Evolutionary conservation across 2,113 vertebrate genomes (phyloP).

Genomic region (Chlorodrepanis virens): DNA sequence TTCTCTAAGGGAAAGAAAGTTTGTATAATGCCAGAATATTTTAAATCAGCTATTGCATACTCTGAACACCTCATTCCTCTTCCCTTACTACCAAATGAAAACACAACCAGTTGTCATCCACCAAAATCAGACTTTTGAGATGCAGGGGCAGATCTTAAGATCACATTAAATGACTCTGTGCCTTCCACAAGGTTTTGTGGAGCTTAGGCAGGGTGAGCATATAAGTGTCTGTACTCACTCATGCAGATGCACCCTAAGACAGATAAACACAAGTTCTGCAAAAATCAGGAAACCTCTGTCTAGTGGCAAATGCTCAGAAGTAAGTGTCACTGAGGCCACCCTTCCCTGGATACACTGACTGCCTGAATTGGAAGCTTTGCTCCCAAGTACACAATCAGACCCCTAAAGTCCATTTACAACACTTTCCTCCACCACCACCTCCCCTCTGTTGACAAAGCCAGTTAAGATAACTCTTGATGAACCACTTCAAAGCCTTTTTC

Average conservation of each 20-base stretch:
- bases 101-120: rapidly evolving
- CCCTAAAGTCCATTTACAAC: background rate
- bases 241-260: background rate
- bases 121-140: background rate
- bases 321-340: background rate
- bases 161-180: background rate
- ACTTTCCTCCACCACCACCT: background rate
- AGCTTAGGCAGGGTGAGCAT: background rate
- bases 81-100: background rate
- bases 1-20: background rate
- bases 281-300: background rate
- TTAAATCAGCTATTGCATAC: background rate
- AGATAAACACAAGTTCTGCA: background rate
- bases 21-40: background rate
- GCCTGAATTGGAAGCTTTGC: background rate
- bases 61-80: background rate
- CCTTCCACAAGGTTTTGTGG: background rate
- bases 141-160: background rate
- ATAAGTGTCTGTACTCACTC: background rate
- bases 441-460: background rate
- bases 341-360: background rate
- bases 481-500: background rate
- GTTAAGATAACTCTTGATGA: background rate
- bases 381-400: background rate
- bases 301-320: background rate